phyloP scores from a whole-genome alignment of 2,888 invertebrate species.

The Hermaeophaga mercurialis region DNA sequence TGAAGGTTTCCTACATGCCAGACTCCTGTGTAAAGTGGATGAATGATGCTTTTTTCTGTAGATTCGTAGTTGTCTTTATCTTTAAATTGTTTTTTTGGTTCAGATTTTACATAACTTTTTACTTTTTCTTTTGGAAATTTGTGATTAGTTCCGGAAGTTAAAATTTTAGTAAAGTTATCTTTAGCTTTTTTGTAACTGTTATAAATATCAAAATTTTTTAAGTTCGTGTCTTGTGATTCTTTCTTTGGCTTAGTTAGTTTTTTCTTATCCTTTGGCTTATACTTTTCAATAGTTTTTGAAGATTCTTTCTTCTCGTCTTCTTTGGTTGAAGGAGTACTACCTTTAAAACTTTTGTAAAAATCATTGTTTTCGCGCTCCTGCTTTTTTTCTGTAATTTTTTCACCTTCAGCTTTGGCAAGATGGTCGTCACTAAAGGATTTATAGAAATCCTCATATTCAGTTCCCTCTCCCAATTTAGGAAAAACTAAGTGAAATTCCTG shows the following conservation, averaged over 20 bases:
- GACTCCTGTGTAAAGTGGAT: slow-evolving; percentile 47
- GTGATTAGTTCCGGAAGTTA: slow-evolving; percentile 21
- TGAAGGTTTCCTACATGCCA: slow-evolving; percentile 43
- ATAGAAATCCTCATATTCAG: slow-evolving; percentile 32
- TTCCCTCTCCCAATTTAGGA: slow-evolving; percentile 32
- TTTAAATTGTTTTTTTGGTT: slow-evolving; percentile 25
- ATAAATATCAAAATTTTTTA: slow-evolving; percentile 20
- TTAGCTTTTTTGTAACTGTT: slow-evolving; percentile 21
- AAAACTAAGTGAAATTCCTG: slow-evolving; percentile 31
- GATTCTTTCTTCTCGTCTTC: slow-evolving; percentile 16
- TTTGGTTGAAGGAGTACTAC: neutral
- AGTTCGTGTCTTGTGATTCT: slow-evolving; percentile 7
- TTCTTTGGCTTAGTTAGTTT: slow-evolving; percentile 1
- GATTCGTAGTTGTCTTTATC: slow-evolving; percentile 32
- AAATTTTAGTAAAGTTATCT: slow-evolving; percentile 20
- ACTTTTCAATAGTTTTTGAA: slow-evolving; percentile 9
- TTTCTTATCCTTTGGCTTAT: slow-evolving; percentile 9
- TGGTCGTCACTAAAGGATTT: slow-evolving; percentile 18
- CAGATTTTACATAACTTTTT: slow-evolving; percentile 14
- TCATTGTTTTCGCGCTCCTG: slow-evolving; percentile 20
- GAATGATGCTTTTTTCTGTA: slow-evolving; percentile 31
- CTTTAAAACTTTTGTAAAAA: slow-evolving; percentile 5
- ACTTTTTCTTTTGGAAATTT: slow-evolving; percentile 29
- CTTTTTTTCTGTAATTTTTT: slow-evolving; percentile 5
- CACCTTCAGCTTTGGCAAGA: neutral